Base-by-base conservation (phyloP, 64 coral and sea anemone genomes). In the Actinia tenebrosa region DNA sequence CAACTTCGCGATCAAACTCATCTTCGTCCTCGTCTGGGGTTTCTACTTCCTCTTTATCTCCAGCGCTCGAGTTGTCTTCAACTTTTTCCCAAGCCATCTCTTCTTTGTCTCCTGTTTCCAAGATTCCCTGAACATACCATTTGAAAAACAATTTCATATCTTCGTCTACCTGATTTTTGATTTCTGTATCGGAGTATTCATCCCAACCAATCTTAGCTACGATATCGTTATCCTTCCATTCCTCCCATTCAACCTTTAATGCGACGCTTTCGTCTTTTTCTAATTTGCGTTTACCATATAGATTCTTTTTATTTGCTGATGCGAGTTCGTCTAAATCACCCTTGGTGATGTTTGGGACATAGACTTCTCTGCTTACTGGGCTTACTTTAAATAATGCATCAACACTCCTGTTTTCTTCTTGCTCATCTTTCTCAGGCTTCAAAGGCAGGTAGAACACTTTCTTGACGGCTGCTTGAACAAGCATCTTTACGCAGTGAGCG, bases 401-500 rank as follows among this genome's bases (percentile, higher is more conserved):
- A 45, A 90, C 77, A 4, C 23, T 77, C 84, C 79, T 22, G 26
- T 23, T 16, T 53, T 72, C 58, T 58, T 43, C 58, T 37, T 50
- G 2, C 14, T 52, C 25, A 52, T 92, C 78, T 64, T 71, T 77
- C 46, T 95, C 94, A 25, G 94, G 94, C 44, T 89, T 80, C 50
- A 89, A 45, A 23, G 94, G 94, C n/a, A 95, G 66, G 20, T 84
- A 95, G 23, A 86, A 86, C 42, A 92, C 80, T 66, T 80, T 89
- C 42, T 71, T 72, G 4, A 95, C 90, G 89, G 84, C 77, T 69
- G 87, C 72, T 56, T 95, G 94, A 14, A 89, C 90, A 20, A 95
- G 79, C 47, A 95, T 87, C 55, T 95, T 95, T 8, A 87, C 69
- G 54, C 94, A 95, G 10, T 89, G 55, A 2, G 94, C 80, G 22